A percentile compares a stretch with the other conserved stretches of the same genome.
Conservation (phyloP, 2,797 vertebrate species). For the Lithobates pipiens region DNA sequence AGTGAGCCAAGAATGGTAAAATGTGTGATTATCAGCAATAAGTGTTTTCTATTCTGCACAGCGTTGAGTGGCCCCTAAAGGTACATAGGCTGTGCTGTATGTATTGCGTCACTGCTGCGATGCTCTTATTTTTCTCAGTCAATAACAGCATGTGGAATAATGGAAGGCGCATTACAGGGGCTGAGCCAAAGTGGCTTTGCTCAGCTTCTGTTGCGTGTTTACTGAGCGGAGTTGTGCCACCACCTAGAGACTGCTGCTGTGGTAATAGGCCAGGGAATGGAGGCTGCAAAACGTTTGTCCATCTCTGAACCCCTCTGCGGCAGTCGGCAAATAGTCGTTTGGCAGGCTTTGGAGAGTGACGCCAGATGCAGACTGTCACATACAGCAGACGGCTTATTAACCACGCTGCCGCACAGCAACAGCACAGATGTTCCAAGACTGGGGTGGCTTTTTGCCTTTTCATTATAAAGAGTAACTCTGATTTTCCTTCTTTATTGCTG, state of each 20-base stretch:
- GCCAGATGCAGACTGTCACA: conserved; percentile 64
- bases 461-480: conserved; percentile 11
- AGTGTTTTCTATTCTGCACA: neutral
- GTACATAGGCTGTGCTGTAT: neutral
- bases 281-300: conserved; percentile 31
- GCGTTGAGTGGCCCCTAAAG: neutral
- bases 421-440: conserved; percentile 59
- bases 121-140: neutral
- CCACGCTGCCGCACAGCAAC: conserved; percentile 36
- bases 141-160: neutral
- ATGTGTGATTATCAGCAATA: conserved; percentile 16
- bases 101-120: neutral
- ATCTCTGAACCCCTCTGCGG: conserved; percentile 24
- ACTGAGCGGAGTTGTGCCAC: conserved; percentile 24
- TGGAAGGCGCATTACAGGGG: neutral
- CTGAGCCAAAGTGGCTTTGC: neutral
- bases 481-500: neutral
- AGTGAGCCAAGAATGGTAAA: neutral
- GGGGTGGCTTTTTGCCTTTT: neutral
- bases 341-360: conserved; percentile 56
- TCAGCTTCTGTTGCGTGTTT: neutral
- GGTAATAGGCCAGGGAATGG: conserved; percentile 8
- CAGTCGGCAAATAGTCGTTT: conserved; percentile 39
- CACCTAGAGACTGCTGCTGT: conserved; percentile 12
- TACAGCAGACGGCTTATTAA: conserved; percentile 64